A percentile compares a stretch with the other conserved stretches of the same genome.
These are phyloP conservation scores for Amphipoea lucens DNA, from an alignment of 2,888 invertebrate genomes.

Conservation along the genomic window DNA sequence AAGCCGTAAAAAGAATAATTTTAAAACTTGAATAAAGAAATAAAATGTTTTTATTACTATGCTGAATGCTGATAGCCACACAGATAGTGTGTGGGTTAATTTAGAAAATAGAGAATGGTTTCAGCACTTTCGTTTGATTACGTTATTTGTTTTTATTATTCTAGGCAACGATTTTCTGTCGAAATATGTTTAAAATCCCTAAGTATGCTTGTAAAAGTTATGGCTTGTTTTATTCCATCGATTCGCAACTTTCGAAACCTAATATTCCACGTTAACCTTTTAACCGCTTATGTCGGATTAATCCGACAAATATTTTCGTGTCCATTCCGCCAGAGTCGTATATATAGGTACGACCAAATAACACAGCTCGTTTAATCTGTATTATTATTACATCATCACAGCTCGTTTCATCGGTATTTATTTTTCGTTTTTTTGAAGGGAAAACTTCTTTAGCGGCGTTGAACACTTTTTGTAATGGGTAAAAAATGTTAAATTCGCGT, in stretches of 20 bases:
- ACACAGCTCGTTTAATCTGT: too few relatives aligned
- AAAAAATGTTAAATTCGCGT: too few relatives aligned
- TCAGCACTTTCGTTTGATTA: background rate
- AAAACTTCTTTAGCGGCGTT: too few relatives aligned
- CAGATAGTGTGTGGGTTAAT: too few relatives aligned
- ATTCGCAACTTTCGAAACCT: background rate
- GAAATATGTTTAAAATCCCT: background rate
- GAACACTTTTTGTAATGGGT: too few relatives aligned
- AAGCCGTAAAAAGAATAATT: conserved; percentile 39
- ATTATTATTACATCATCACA: too few relatives aligned
- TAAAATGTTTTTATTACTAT: conserved; percentile 12
- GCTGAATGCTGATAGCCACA: background rate
- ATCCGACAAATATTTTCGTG: too few relatives aligned
- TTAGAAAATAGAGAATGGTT: background rate
- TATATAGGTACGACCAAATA: too few relatives aligned
- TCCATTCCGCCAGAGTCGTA: too few relatives aligned
- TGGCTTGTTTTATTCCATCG: background rate
- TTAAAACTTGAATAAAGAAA: conserved; percentile 11
- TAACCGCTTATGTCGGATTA: too few relatives aligned
- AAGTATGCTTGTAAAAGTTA: background rate
- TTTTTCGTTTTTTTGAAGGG: too few relatives aligned
- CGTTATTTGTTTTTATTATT: background rate
- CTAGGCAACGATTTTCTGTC: background rate
- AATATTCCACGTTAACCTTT: background rate
- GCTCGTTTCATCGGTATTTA: too few relatives aligned